phyloP scores from a whole-genome alignment of 1,140 invertebrate species.

The Caenorhabditis brenneri region DNA sequence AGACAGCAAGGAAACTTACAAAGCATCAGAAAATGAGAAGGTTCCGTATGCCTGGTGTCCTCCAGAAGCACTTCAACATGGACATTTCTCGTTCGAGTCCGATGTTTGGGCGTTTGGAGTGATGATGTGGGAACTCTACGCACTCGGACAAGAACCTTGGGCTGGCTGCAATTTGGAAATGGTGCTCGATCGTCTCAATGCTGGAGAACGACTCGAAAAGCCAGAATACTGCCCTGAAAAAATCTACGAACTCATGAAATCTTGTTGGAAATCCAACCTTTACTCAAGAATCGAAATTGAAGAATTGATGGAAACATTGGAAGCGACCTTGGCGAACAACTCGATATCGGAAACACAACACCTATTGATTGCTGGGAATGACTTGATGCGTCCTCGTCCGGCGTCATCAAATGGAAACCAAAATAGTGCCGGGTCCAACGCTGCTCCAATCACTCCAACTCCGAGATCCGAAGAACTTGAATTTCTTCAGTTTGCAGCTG shows the following conservation, averaged over 20 bases:
- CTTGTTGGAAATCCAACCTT: constrained; percentile 57
- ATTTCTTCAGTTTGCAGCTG: no score
- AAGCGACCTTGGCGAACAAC: constrained; percentile 43
- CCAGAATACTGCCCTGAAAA: constrained; percentile 50
- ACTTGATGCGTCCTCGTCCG: background rate
- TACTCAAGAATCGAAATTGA: background rate
- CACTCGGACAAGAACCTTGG: constrained; percentile 90
- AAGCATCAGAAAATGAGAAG: constrained; percentile 95
- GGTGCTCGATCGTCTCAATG: constrained; percentile 73
- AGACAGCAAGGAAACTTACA: constrained; percentile 92
- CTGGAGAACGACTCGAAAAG: constrained; percentile 55
- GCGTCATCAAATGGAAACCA: background rate
- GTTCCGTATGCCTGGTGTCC: constrained; percentile 94
- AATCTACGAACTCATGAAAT: constrained; percentile 54
- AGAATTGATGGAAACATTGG: constrained; percentile 46
- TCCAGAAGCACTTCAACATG: constrained; percentile 83
- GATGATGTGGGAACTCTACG: constrained; percentile 83
- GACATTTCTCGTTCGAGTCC: constrained; percentile 88
- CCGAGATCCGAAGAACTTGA: no score
- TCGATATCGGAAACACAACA: background rate
- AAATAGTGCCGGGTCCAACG: no score
- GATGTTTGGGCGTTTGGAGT: constrained; percentile 77
- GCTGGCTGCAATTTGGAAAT: constrained; percentile 84
- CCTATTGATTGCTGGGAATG: background rate
- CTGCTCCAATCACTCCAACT: no score